Evolutionary conservation across 2,797 vertebrate genomes (phyloP), one percentile per base, ranked within the genome.

Genomic region (Rhinoraja longicauda): DNA sequence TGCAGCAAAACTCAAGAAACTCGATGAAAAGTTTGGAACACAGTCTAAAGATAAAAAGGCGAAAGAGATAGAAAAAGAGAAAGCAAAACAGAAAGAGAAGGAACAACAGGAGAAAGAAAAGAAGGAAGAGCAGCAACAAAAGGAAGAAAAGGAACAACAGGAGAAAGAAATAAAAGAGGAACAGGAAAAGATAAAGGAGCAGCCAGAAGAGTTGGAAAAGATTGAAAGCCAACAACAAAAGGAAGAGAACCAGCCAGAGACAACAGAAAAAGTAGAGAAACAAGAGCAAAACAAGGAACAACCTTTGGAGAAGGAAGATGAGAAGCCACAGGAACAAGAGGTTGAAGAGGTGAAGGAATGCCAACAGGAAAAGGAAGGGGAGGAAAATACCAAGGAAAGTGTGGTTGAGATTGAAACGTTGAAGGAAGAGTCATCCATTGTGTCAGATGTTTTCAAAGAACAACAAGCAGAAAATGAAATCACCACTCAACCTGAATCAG

Each of bases 161-260:
- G 12, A 97, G 96, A 93, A 96, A 95, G 5, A 93, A 95, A 75
- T 91, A 93, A 17, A 96, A 96, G 97, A 93, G 94, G 96, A 70
- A 94, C 70, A 95, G 93, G 95, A 96, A 93, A 96, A 95, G 73
- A 96, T 91, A 92, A 0, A 96, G 96, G 0, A 79, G 93, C 21
- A 57, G 12, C 12, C 32, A 10, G 53, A 84, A 0, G 99, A 98
- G 1, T 98, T 99, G 94, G 99, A 99, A 94, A 96, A 99, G 0
- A 99, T 99, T 94, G 97, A 97, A 64, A 96, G 99, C 93, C 98
- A 99, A 77, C 99, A 99, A 95, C 99, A 99, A 95, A 97, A 98
- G 2, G 96, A 96, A 93, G 95, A 96, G 0, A 45, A 96, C 93
- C 94, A 96, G 92, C 32, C 13, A 7, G 32, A 79, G 36, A 39